A percentile compares a stretch with the other conserved stretches of the same genome.
phyloP scores from a whole-genome alignment of 37 sponge, comb jelly and placozoan species.

The Cladorhizidae sp. region DNA sequence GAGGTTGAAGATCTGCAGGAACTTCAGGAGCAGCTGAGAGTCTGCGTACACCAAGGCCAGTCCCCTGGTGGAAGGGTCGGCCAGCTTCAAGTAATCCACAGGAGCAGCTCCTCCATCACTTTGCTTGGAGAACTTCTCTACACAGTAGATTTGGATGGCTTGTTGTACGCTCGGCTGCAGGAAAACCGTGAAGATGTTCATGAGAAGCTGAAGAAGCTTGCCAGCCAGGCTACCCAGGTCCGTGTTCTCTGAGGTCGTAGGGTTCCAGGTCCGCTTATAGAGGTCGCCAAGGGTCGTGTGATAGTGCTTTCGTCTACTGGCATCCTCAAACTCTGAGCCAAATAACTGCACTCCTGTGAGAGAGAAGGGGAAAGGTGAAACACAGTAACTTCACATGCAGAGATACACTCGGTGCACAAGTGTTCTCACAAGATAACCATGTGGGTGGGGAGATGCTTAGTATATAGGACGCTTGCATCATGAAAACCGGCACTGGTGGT shows the following conservation, averaged over 20 bases:
- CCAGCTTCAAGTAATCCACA: neutral
- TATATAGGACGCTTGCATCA: too few relatives aligned
- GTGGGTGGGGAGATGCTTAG: too few relatives aligned
- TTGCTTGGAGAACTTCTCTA: neutral
- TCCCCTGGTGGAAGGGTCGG: neutral
- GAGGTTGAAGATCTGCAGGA: slow-evolving; percentile 29
- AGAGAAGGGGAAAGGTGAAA: neutral
- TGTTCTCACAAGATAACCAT: too few relatives aligned
- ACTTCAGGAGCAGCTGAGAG: neutral
- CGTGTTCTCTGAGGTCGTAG: neutral
- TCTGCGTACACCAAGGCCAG: slow-evolving; percentile 16
- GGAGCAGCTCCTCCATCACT: neutral
- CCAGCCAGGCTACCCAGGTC: neutral
- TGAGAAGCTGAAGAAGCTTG: slow-evolving; percentile 1
- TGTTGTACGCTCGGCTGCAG: neutral
- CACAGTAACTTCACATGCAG: neutral
- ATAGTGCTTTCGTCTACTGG: slow-evolving; percentile 22
- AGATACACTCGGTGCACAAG: too few relatives aligned
- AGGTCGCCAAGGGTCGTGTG: neutral
- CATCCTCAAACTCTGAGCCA: slow-evolving; percentile 48
- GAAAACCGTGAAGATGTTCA: neutral
- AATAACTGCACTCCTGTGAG: slow-evolving; percentile 15
- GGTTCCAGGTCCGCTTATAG: neutral
- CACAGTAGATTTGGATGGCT: neutral
- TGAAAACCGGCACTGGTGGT: too few relatives aligned